A percentile compares a stretch with the other conserved stretches of the same genome.
Evolutionary conservation across 2,113 vertebrate species (phyloP).

Genomic region (Theristicus caerulescens): DNA sequence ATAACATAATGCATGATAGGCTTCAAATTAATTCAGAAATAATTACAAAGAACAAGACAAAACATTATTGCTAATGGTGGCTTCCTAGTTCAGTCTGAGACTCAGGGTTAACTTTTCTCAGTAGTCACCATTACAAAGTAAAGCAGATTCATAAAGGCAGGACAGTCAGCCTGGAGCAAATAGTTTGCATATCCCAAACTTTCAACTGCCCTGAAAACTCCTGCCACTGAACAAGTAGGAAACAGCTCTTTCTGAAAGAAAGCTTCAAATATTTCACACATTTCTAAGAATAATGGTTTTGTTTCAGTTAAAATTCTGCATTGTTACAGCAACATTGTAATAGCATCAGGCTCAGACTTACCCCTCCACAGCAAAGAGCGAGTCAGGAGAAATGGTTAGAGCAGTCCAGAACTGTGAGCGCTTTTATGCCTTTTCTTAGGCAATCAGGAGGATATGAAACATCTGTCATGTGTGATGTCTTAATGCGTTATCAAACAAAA

Average conservation of each 20-base stretch:
- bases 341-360: neutral
- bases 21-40: neutral
- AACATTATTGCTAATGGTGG: neutral
- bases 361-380: neutral
- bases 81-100: neutral
- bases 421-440: conserved; percentile 31
- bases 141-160: neutral
- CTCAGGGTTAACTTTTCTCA: neutral
- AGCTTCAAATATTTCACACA: neutral
- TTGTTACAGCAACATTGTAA: neutral
- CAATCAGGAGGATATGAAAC: neutral
- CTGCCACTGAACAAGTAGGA: neutral
- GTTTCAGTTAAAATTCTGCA: neutral
- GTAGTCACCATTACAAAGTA: neutral
- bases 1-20: neutral
- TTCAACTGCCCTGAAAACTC: neutral
- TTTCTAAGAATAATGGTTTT: neutral
- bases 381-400: neutral
- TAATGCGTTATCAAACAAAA: neutral
- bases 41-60: neutral
- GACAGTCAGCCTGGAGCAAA: neutral
- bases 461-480: neutral
- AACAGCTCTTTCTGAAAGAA: neutral
- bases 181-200: neutral
- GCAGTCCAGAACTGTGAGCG: fast-evolving